Conservation (phyloP, 2,888 invertebrate genomes). For the Formica aserva region DNA sequence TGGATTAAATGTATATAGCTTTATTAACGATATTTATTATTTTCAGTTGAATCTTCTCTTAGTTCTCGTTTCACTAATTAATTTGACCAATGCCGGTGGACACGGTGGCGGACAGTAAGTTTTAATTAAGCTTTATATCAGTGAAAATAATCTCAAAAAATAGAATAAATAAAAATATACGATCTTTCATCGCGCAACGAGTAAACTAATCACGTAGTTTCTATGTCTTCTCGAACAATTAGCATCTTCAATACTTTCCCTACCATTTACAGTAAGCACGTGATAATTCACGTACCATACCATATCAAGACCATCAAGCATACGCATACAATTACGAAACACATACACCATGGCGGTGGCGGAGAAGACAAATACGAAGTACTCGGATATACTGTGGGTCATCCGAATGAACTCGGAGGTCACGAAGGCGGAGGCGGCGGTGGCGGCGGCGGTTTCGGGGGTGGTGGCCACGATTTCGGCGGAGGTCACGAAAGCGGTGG, state of each 20-base stretch:
- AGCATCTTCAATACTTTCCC: not conserved
- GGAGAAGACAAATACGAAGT: constrained; percentile 89
- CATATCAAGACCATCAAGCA: constrained; percentile 92
- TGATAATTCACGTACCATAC: constrained; percentile 92
- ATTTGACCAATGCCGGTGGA: constrained; percentile 65
- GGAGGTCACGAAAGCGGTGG: constrained; percentile 63
- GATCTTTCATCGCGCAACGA: not conserved
- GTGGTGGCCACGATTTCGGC: constrained; percentile 66
- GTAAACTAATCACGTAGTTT: not conserved
- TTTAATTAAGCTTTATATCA: not conserved
- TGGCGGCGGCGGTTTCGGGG: constrained; percentile 68
- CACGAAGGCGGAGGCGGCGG: constrained; percentile 80
- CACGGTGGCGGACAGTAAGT: constrained; percentile 77
- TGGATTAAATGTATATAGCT: not conserved
- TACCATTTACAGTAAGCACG: constrained; percentile 87
- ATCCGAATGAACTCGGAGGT: constrained; percentile 86
- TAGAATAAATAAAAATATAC: not conserved
- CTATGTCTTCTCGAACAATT: not conserved
- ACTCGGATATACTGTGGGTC: constrained; percentile 90
- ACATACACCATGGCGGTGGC: constrained; percentile 88
- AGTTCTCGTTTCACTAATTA: constrained; percentile 58
- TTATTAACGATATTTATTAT: constrained; percentile 19
- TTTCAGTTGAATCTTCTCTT: constrained; percentile 67
- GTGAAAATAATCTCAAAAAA: not conserved
- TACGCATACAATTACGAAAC: constrained; percentile 92